These are phyloP conservation scores for Bathynomus jamesi DNA, from an alignment of 1,140 invertebrate genomes.

Conservation along the genomic window DNA sequence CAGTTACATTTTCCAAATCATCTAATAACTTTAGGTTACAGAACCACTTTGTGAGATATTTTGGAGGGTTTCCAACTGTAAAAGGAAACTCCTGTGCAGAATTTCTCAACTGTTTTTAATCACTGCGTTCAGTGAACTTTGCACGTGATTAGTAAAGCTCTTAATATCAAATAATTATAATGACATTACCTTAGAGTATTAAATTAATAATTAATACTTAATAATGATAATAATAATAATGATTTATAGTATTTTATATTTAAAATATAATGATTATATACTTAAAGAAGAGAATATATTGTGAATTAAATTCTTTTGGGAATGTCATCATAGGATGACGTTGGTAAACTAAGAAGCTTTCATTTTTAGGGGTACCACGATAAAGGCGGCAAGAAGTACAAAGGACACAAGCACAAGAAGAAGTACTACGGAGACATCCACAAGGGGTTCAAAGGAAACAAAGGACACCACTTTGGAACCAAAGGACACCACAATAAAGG, in stretches of 20 bases:
- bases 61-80: no score
- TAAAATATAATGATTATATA: not conserved
- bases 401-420: conserved; percentile 29
- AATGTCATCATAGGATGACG: not conserved
- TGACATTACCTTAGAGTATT: not conserved
- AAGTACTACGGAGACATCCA: conserved; percentile 29
- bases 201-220: not conserved
- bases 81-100: no score
- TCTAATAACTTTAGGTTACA: no score
- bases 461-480: conserved; percentile 30
- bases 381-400: conserved; percentile 26
- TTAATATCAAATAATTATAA: no score
- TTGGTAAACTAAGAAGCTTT: no score
- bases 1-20: no score
- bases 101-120: no score
- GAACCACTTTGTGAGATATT: no score
- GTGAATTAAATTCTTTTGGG: not conserved
- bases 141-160: no score
- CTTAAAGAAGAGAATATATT: not conserved
- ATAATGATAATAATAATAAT: not conserved
- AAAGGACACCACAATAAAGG: conserved; percentile 35
- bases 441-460: conserved; percentile 29
- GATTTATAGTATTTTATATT: not conserved
- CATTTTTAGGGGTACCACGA: conserved; percentile 17
- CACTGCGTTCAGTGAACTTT: no score